Percentiles rank a stretch among this genome's conserved stretches.
These are phyloP conservation scores for Oreortyx pictus DNA, from an alignment of 2,797 vertebrate species.

Conservation along the genomic window DNA sequence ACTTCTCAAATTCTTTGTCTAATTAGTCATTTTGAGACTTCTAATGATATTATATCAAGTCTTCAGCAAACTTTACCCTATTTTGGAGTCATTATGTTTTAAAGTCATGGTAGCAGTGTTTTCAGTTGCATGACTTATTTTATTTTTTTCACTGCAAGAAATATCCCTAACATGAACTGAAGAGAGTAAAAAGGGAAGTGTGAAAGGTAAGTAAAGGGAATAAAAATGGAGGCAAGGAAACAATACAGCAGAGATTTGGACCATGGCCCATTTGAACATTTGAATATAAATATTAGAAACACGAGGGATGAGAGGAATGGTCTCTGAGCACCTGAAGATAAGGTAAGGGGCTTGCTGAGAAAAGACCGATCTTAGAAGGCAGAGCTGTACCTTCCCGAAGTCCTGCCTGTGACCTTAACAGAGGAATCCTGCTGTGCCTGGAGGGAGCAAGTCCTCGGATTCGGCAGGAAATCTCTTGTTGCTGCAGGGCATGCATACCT, in stretches of 20 bases:
- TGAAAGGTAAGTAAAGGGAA: background rate
- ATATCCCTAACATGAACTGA: background rate
- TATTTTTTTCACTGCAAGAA: background rate
- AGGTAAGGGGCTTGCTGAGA: background rate
- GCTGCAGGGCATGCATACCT: constrained; percentile 26
- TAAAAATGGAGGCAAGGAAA: background rate
- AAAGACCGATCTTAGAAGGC: background rate
- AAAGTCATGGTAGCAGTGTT: rapidly evolving
- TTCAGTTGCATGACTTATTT: rapidly evolving
- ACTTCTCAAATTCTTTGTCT: background rate
- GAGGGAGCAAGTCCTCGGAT: background rate
- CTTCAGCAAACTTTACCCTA: background rate
- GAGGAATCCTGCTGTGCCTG: constrained; percentile 9
- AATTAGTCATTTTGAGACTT: background rate
- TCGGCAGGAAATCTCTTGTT: background rate
- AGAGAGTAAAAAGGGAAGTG: background rate
- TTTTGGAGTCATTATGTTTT: background rate
- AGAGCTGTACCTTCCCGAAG: background rate
- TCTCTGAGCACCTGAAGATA: background rate
- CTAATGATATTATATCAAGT: background rate
- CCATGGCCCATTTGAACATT: rapidly evolving
- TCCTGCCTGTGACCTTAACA: background rate
- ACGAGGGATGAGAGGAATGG: background rate
- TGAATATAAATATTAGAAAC: background rate
- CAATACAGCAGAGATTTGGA: background rate